phyloP scores from a whole-genome alignment of 2,113 vertebrate species.

The Solea senegalensis region DNA sequence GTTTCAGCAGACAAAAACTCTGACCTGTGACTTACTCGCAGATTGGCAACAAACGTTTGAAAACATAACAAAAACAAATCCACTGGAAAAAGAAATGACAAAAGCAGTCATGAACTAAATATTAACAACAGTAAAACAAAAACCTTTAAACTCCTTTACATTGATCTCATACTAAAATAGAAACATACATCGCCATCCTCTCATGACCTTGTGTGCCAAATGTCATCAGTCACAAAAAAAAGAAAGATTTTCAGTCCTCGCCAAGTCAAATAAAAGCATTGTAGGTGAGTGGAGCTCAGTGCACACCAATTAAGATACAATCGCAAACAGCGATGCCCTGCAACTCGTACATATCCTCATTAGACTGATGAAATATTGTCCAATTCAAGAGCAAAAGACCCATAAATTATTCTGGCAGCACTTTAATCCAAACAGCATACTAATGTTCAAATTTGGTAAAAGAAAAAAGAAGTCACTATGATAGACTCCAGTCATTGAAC shows the following conservation, averaged over 20 bases:
- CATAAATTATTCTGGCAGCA: slow-evolving; percentile 30
- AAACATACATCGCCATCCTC: slow-evolving; percentile 26
- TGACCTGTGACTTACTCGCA: slow-evolving; percentile 27
- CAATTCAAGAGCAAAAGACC: slow-evolving; percentile 28
- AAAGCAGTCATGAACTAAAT: slow-evolving; percentile 48
- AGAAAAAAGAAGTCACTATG: slow-evolving; percentile 7
- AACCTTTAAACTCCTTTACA: slow-evolving; percentile 63
- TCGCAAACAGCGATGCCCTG: slow-evolving; percentile 42
- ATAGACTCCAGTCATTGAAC: slow-evolving; percentile 10
- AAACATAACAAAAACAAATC: slow-evolving; percentile 27
- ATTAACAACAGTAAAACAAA: slow-evolving; percentile 49
- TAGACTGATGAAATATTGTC: slow-evolving; percentile 19
- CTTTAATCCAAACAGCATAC: slow-evolving; percentile 49
- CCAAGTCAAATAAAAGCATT: slow-evolving; percentile 9
- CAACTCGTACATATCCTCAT: slow-evolving; percentile 14
- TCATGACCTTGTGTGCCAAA: slow-evolving; percentile 17
- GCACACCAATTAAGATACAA: slow-evolving; percentile 36
- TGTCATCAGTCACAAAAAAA: slow-evolving; percentile 4
- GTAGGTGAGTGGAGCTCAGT: slow-evolving; percentile 34
- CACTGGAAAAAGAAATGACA: slow-evolving; percentile 42
- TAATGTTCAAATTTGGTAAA: slow-evolving; percentile 20
- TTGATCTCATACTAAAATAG: slow-evolving; percentile 54
- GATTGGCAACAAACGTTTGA: slow-evolving; percentile 64
- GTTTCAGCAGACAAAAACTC: slow-evolving; percentile 37
- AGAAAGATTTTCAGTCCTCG: slow-evolving; percentile 14